These are phyloP conservation scores for Triplophysa siluroides DNA, from an alignment of 2,113 vertebrate species.

Conservation along the genomic window DNA sequence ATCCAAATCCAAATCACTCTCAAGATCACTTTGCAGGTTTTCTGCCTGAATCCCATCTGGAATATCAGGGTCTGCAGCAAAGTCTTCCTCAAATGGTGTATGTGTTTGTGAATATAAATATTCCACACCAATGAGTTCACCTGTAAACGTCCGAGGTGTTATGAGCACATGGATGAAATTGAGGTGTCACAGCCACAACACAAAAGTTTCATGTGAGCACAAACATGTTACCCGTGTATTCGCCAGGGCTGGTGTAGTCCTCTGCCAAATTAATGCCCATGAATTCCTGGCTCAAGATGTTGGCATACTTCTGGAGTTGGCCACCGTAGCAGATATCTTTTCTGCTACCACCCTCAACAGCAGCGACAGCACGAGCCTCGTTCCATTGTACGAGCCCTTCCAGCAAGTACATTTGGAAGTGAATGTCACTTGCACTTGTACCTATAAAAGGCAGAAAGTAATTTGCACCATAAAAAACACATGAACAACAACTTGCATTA, in stretches of 20 bases:
- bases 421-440: not conserved
- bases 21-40: not conserved
- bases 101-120: not conserved
- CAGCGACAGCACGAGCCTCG: not conserved
- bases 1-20: not conserved
- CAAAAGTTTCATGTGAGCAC: not conserved
- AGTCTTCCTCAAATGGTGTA: not conserved
- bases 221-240: constrained; percentile 1
- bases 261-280: constrained; percentile 7
- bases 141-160: not conserved
- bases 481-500: not conserved
- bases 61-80: not conserved
- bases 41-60: not conserved
- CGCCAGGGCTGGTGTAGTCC: constrained; percentile 11
- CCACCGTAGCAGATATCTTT: not conserved
- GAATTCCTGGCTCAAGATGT: constrained; percentile 3
- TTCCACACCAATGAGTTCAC: not conserved
- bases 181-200: not conserved
- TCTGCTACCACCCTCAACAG: not conserved
- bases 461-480: not conserved
- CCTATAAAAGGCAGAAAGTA: not conserved
- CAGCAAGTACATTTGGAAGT: constrained; percentile 27
- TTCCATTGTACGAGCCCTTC: not conserved
- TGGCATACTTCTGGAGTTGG: constrained; percentile 23
- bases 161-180: not conserved